phyloP scores from a whole-genome alignment of 2,888 invertebrate species.

The Entomobrya proxima region DNA sequence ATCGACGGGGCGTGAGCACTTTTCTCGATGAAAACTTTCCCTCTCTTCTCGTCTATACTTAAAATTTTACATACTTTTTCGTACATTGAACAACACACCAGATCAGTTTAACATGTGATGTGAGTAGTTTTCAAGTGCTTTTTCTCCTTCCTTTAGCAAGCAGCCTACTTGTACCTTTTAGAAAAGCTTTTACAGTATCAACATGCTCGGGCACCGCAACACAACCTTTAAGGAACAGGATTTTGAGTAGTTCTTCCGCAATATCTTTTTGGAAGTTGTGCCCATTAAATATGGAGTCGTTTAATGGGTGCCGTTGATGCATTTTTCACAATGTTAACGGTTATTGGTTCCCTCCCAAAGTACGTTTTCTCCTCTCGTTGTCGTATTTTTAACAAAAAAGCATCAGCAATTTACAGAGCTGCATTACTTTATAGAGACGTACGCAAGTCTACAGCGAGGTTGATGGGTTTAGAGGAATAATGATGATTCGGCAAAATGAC shows the following conservation, averaged over 20 bases:
- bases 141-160: conserved; percentile 34
- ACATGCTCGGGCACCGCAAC: background rate
- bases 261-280: conserved; percentile 35
- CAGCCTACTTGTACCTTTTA: conserved; percentile 25
- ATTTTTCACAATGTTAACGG: conserved; percentile 64
- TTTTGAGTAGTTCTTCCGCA: conserved; percentile 34
- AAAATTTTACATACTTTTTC: background rate
- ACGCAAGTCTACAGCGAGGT: background rate
- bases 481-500: conserved; percentile 64
- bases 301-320: conserved; percentile 66
- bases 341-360: conserved; percentile 56
- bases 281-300: conserved; percentile 59
- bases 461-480: conserved; percentile 52
- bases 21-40: conserved; percentile 57
- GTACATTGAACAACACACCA: background rate
- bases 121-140: conserved; percentile 46
- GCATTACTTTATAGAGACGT: background rate
- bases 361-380: conserved; percentile 3
- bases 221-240: background rate
- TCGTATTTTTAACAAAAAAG: conserved; percentile 44
- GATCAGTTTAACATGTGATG: conserved; percentile 16
- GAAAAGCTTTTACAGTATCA: conserved; percentile 26
- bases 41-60: conserved; percentile 16
- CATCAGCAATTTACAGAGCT: background rate
- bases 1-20: conserved; percentile 68